Conservation (phyloP, 2,888 invertebrate genomes). For the Drosophila histrio region DNA sequence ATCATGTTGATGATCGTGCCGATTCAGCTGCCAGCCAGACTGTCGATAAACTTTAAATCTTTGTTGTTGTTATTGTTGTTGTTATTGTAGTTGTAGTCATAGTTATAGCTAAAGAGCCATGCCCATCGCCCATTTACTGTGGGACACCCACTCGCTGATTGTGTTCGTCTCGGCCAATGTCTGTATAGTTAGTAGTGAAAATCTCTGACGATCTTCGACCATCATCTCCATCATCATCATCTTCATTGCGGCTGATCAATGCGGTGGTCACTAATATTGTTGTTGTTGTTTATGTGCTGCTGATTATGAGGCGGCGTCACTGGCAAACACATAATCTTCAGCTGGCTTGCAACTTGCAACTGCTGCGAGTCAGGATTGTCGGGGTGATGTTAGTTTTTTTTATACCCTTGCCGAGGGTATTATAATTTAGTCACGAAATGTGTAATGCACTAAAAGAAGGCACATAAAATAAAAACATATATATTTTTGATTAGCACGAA, state of each 20-base stretch:
- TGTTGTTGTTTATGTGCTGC: constrained; percentile 77
- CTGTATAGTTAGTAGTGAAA: constrained; percentile 61
- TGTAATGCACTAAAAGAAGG: no score
- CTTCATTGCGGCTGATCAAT: constrained; percentile 58
- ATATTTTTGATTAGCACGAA: no score
- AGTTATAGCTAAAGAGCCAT: constrained; percentile 17
- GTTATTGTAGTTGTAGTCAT: constrained; percentile 3
- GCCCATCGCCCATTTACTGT: constrained; percentile 45
- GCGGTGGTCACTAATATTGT: constrained; percentile 62
- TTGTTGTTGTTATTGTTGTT: constrained; percentile 3
- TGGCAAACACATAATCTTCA: constrained; percentile 64
- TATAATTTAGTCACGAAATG: no score
- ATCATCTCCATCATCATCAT: constrained; percentile 21
- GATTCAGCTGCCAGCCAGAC: constrained; percentile 4
- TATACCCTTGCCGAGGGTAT: no score
- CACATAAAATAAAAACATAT: no score
- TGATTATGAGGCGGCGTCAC: constrained; percentile 78
- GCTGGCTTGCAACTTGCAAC: constrained; percentile 18
- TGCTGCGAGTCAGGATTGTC: constrained; percentile 16
- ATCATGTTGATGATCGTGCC: constrained; percentile 60
- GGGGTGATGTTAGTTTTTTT: constrained; percentile 2
- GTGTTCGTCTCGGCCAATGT: constrained; percentile 66
- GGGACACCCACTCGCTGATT: constrained; percentile 75
- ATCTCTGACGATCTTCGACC: constrained; percentile 50
- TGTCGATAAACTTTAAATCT: constrained; percentile 11